These are phyloP conservation scores for Cheilosia pagana DNA, from an alignment of 2,888 invertebrate species.

Conservation along the genomic window DNA sequence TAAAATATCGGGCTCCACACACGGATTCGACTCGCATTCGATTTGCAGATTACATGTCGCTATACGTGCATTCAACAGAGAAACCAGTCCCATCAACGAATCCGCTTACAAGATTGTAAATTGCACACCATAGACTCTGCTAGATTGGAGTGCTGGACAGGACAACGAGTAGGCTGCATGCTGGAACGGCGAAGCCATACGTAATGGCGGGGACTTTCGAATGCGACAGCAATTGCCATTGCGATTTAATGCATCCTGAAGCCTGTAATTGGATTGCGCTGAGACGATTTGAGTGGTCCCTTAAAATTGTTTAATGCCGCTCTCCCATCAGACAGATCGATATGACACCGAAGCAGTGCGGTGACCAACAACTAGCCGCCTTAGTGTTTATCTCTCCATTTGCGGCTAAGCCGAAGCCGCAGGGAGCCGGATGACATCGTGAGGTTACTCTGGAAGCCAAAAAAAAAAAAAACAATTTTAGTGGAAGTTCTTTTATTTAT, in stretches of 20 bases:
- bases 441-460: constrained; percentile 66
- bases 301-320: constrained; percentile 10
- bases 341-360: constrained; percentile 62
- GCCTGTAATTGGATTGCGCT: constrained; percentile 66
- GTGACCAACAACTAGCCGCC: constrained; percentile 25
- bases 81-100: constrained; percentile 70
- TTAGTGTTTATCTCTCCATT: constrained; percentile 62
- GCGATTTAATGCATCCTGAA: constrained; percentile 72
- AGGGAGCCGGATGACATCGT: constrained; percentile 66
- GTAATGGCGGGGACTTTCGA: constrained; percentile 11
- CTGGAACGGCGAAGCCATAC: constrained; percentile 23
- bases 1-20: constrained; percentile 41
- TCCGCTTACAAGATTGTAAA: constrained; percentile 70
- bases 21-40: constrained; percentile 44
- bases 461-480: constrained; percentile 61
- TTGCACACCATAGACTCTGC: constrained; percentile 29
- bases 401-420: constrained; percentile 54
- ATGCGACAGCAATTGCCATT: constrained; percentile 38
- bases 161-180: neutral
- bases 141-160: constrained; percentile 33
- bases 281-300: constrained; percentile 52
- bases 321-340: constrained; percentile 66
- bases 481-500: constrained; percentile 42
- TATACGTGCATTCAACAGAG: constrained; percentile 23
- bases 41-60: constrained; percentile 49